These are phyloP conservation scores for Dipodomys ordii DNA, from an alignment of 2,113 vertebrate genomes.

Conservation along the genomic window DNA sequence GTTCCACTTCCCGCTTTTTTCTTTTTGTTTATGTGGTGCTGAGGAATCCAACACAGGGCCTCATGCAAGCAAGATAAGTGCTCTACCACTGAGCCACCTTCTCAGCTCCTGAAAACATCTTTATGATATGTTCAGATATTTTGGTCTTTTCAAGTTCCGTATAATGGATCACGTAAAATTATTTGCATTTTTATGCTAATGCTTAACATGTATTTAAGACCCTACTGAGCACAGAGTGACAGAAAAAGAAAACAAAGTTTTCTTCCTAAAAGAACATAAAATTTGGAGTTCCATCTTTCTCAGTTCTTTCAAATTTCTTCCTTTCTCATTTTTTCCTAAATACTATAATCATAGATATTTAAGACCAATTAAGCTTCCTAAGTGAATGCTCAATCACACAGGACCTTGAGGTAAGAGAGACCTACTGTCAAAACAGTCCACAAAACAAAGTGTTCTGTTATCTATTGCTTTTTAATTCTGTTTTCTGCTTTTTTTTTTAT, in stretches of 20 bases:
- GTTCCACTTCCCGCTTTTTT: too few species aligned
- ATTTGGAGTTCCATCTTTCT: background rate
- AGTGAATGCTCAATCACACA: background rate
- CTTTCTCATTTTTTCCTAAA: background rate
- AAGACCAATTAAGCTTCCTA: background rate
- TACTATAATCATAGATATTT: background rate
- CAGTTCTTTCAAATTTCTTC: background rate
- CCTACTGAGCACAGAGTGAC: background rate
- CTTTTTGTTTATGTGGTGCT: too few species aligned
- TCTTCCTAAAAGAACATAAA: background rate
- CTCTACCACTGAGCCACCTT: too few species aligned
- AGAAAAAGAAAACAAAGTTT: background rate
- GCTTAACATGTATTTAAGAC: background rate
- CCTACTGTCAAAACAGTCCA: background rate
- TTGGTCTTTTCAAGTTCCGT: background rate
- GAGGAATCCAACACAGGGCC: too few species aligned
- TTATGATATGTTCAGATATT: background rate
- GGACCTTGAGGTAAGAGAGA: background rate
- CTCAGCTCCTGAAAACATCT: background rate
- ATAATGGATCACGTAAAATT: background rate
- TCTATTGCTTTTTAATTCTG: background rate
- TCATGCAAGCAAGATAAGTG: too few species aligned
- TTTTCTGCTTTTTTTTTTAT: background rate
- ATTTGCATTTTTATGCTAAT: background rate
- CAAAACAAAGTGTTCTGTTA: background rate